Evolutionary conservation across 1,140 invertebrate genomes (phyloP).

Genomic region (Ooceraea biroi): DNA sequence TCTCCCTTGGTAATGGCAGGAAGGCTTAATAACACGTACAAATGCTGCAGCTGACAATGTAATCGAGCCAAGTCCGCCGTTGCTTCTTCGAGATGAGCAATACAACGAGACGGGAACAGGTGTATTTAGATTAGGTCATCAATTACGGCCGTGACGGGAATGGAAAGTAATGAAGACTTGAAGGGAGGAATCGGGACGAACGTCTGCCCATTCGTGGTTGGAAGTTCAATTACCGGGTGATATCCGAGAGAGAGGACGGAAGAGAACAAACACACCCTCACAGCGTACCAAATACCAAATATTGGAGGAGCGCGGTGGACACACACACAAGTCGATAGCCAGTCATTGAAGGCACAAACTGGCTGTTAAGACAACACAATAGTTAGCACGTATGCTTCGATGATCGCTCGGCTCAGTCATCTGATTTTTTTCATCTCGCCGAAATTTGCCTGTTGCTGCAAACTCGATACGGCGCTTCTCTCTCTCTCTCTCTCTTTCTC

Average conservation of each 20-base stretch:
- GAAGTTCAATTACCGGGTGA: constrained; percentile 52
- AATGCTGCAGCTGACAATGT: neutral
- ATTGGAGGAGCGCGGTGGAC: constrained; percentile 38
- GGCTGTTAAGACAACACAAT: constrained; percentile 52
- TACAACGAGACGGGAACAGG: neutral
- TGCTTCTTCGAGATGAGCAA: neutral
- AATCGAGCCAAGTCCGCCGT: neutral
- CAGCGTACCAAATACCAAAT: constrained; percentile 32
- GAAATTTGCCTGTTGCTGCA: neutral
- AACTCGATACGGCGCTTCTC: neutral
- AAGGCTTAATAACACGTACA: neutral
- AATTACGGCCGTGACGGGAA: neutral
- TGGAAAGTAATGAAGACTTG: neutral
- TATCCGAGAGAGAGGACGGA: neutral
- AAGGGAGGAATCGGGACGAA: neutral
- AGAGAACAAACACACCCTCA: neutral
- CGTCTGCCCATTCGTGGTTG: neutral
- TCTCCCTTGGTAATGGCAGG: neutral
- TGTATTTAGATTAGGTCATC: neutral
- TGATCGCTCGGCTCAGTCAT: neutral
- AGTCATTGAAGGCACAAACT: constrained; percentile 6
- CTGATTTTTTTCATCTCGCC: constrained; percentile 6
- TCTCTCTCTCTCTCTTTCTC: too few species aligned
- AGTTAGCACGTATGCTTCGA: neutral
- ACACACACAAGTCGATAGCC: constrained; percentile 4